A percentile compares a stretch with the other conserved stretches of the same genome.
Conservation (phyloP, 2,797 vertebrate genomes). For the Leptodactylus fallax region DNA sequence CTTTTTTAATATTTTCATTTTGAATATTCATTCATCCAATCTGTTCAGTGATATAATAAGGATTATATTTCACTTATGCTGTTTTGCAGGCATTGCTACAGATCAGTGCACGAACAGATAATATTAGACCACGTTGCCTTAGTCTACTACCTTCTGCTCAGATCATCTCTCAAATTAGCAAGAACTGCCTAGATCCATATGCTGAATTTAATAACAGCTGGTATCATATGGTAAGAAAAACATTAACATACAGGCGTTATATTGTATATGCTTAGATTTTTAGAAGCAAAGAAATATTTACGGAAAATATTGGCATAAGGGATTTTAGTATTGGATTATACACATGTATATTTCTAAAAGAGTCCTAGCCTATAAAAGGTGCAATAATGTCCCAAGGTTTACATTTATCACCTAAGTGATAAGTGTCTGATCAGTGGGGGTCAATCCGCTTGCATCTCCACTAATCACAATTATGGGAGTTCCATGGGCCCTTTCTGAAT, state of each 20-base stretch:
- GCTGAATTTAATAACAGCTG: conserved; percentile 77
- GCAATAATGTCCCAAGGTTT: too few relatives aligned
- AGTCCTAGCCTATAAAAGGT: neutral
- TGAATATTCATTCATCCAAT: neutral
- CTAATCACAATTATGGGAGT: too few relatives aligned
- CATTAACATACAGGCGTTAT: conserved; percentile 12
- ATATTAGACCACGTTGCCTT: conserved; percentile 78
- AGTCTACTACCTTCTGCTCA: conserved; percentile 83
- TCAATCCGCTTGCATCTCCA: too few relatives aligned
- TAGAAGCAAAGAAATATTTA: conserved; percentile 17
- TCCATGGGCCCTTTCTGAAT: too few relatives aligned
- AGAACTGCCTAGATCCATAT: conserved; percentile 73
- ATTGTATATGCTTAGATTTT: neutral
- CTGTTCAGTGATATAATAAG: conserved; percentile 39
- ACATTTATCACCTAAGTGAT: too few relatives aligned
- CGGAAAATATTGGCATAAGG: conserved; percentile 2
- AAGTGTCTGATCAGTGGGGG: too few relatives aligned
- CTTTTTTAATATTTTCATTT: neutral
- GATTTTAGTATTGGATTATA: neutral
- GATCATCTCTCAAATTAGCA: conserved; percentile 78
- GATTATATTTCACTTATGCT: neutral
- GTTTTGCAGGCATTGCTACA: conserved; percentile 76
- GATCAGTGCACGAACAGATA: conserved; percentile 75
- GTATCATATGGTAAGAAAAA: conserved; percentile 76
- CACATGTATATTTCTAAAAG: neutral